Conservation (phyloP, 2,113 vertebrate genomes). For the Spilogale gracilis region DNA sequence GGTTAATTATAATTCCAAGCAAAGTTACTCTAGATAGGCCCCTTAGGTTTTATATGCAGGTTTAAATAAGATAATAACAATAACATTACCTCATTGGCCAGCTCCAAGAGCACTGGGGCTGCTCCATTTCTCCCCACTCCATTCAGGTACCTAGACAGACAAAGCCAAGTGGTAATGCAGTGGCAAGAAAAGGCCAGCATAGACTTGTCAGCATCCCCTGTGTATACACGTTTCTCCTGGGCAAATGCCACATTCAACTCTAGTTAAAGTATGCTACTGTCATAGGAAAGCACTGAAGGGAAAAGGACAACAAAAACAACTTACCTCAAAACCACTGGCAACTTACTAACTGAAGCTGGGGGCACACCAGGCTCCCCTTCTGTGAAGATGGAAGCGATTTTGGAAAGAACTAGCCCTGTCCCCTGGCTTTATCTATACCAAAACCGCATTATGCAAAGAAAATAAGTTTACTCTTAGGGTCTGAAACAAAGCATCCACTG, state of each 20-base stretch:
- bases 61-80: slow-evolving; percentile 80
- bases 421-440: not conserved
- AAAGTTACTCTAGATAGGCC: slow-evolving; percentile 84
- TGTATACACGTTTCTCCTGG: slow-evolving; percentile 87
- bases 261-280: slow-evolving; percentile 83
- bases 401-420: not conserved
- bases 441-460: not conserved
- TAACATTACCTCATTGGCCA: slow-evolving; percentile 97
- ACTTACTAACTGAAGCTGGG: not conserved
- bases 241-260: slow-evolving; percentile 87
- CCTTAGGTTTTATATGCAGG: slow-evolving; percentile 84
- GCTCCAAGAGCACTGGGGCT: slow-evolving; percentile 94
- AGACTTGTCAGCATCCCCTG: slow-evolving; percentile 88
- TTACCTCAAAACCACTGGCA: slow-evolving; percentile 70
- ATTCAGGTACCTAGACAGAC: slow-evolving; percentile 94
- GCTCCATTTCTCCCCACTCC: slow-evolving; percentile 91
- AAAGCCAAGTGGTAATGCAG: slow-evolving; percentile 87
- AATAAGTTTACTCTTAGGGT: not conserved
- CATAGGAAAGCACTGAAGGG: slow-evolving; percentile 67
- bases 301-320: slow-evolving; percentile 64
- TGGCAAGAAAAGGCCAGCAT: slow-evolving; percentile 88
- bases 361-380: not conserved
- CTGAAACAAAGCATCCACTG: not conserved
- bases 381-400: not conserved
- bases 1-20: slow-evolving; percentile 88